A percentile compares a stretch with the other conserved stretches of the same genome.
phyloP scores from a whole-genome alignment of 2,797 vertebrate species.

The Picus viridis region DNA sequence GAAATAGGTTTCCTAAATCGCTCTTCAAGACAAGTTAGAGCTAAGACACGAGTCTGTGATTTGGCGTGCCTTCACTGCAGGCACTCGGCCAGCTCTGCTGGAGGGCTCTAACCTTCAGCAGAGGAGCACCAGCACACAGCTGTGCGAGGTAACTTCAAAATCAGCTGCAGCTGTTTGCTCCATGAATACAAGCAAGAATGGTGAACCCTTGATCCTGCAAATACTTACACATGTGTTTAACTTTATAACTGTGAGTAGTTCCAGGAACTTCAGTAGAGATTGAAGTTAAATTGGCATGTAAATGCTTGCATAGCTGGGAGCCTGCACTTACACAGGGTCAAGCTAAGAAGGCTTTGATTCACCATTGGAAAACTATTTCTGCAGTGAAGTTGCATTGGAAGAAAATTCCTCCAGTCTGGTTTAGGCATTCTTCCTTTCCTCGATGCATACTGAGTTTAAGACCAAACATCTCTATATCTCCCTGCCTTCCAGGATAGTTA shows the following conservation, averaged over 20 bases:
- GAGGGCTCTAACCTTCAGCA: neutral
- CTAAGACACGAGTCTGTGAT: neutral
- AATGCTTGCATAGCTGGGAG: neutral
- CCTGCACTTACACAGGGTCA: rapidly evolving
- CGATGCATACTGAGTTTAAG: neutral
- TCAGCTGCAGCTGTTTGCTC: slow-evolving; percentile 41
- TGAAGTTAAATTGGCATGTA: neutral
- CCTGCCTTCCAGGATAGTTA: neutral
- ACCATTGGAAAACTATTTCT: neutral
- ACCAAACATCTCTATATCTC: neutral
- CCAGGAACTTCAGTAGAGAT: neutral
- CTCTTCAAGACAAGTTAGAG: neutral
- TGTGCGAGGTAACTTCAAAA: slow-evolving; percentile 42
- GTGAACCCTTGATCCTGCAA: slow-evolving; percentile 20
- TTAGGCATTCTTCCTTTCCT: neutral
- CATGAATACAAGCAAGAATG: neutral
- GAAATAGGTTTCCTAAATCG: neutral
- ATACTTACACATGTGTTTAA: neutral
- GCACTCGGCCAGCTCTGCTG: slow-evolving; percentile 18
- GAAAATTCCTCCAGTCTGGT: neutral
- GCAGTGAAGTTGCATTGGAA: neutral
- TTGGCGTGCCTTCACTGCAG: neutral
- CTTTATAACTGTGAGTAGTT: slow-evolving; percentile 26
- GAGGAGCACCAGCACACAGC: slow-evolving; percentile 25
- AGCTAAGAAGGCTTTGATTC: neutral